Percentiles rank a stretch among this genome's conserved stretches.
These are phyloP conservation scores for Cerastis rubricosa DNA, from an alignment of 2,888 invertebrate genomes.

Conservation along the genomic window DNA sequence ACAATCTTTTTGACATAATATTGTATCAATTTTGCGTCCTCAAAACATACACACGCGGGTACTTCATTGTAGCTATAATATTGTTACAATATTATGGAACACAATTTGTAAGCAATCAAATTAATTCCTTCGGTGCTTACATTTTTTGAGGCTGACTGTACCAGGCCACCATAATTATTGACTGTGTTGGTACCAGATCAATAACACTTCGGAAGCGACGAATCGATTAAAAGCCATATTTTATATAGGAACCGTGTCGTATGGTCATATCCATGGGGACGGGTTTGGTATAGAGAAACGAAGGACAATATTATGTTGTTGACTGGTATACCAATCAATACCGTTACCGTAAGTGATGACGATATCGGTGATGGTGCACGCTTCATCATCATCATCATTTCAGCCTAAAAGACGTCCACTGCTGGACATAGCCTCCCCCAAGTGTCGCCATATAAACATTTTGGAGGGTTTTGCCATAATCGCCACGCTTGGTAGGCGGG, in stretches of 20 bases:
- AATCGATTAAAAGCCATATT: constrained; percentile 49
- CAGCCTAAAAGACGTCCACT: too few relatives aligned
- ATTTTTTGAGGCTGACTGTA: not conserved
- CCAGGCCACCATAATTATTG: not conserved
- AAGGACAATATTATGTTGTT: not conserved
- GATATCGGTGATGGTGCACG: too few relatives aligned
- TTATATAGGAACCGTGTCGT: constrained; percentile 19
- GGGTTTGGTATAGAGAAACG: not conserved
- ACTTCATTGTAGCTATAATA: not conserved
- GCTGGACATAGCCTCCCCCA: too few relatives aligned
- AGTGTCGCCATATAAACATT: too few relatives aligned
- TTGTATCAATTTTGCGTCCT: not conserved
- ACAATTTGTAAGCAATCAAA: not conserved
- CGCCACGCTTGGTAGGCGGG: too few relatives aligned
- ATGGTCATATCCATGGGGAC: constrained; percentile 46
- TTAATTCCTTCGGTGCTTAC: not conserved
- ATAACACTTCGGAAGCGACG: constrained; percentile 33
- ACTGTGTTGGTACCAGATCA: constrained; percentile 15
- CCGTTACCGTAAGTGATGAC: too few relatives aligned
- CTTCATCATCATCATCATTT: too few relatives aligned
- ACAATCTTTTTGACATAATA: not conserved
- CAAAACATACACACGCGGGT: not conserved
- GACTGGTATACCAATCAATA: too few relatives aligned
- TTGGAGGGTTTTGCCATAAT: too few relatives aligned
- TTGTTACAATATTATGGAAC: not conserved